phyloP scores from a whole-genome alignment of 2,113 vertebrate genomes.

The Hippocampus zosterae region DNA sequence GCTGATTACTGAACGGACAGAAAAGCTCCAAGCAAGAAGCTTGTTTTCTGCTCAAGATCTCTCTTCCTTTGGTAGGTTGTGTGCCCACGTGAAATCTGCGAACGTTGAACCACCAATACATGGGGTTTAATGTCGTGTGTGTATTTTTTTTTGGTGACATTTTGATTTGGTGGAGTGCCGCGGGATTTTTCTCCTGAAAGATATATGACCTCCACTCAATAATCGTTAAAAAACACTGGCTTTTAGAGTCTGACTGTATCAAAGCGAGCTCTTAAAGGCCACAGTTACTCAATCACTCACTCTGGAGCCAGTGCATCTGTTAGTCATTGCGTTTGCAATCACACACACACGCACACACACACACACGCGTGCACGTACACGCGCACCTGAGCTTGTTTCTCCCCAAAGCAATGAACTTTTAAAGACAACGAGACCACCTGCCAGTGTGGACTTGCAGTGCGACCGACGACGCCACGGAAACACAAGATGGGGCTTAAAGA shows the following conservation, averaged over 20 bases:
- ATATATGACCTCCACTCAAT: no score
- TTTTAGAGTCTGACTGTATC: not conserved
- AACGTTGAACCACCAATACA: no score
- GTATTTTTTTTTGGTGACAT: no score
- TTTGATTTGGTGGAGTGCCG: no score
- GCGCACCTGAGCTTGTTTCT: not conserved
- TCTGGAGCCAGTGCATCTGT: conserved; percentile 17
- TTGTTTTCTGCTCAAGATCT: no score
- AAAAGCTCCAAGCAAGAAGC: no score
- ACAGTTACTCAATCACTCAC: conserved; percentile 9
- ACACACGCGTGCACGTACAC: not conserved
- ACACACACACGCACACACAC: not conserved
- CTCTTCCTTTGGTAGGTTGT: no score
- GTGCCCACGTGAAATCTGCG: no score
- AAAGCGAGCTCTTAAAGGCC: conserved; percentile 12
- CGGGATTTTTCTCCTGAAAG: no score
- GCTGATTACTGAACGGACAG: no score
- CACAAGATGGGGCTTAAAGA: not conserved
- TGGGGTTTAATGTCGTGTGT: no score
- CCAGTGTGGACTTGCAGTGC: not conserved
- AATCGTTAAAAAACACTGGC: conserved; percentile 10
- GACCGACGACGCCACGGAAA: not conserved
- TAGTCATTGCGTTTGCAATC: conserved; percentile 4
- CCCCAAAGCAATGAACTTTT: not conserved
- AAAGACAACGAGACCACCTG: not conserved